Conservation (phyloP, 2,888 invertebrate species). For the Luperina nickerlii region DNA sequence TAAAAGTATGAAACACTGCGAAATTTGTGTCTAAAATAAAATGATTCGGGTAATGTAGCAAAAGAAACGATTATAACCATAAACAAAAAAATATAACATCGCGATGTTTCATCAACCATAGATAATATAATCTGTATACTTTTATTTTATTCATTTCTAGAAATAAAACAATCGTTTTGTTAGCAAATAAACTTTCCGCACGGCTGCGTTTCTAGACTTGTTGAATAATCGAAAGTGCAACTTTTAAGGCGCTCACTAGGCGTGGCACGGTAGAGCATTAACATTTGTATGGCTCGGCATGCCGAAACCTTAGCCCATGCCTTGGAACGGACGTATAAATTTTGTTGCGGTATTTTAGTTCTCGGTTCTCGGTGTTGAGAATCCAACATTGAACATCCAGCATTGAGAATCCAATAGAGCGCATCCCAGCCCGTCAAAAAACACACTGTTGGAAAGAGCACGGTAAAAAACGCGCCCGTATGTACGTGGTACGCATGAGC, state of each 20-base stretch:
- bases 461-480: too few species aligned
- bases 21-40: background rate
- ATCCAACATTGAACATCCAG: too few species aligned
- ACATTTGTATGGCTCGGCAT: background rate
- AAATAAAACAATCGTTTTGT: conserved; percentile 34
- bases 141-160: conserved; percentile 25
- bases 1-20: background rate
- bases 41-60: conserved; percentile 3
- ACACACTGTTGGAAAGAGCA: too few species aligned
- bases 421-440: too few species aligned
- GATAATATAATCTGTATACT: conserved; percentile 31
- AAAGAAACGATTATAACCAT: conserved; percentile 24
- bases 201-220: conserved; percentile 41
- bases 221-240: conserved; percentile 53
- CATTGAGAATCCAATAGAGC: too few species aligned
- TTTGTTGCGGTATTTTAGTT: too few species aligned
- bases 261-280: background rate
- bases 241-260: background rate
- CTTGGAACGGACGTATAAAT: too few species aligned
- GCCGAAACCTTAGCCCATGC: too few species aligned
- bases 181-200: conserved; percentile 36
- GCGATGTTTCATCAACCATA: conserved; percentile 40
- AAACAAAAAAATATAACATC: conserved; percentile 24
- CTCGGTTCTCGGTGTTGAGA: too few species aligned
- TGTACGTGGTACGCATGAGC: too few species aligned